Conservation (phyloP, 2,113 vertebrate genomes). For the Mixornis gularis region DNA sequence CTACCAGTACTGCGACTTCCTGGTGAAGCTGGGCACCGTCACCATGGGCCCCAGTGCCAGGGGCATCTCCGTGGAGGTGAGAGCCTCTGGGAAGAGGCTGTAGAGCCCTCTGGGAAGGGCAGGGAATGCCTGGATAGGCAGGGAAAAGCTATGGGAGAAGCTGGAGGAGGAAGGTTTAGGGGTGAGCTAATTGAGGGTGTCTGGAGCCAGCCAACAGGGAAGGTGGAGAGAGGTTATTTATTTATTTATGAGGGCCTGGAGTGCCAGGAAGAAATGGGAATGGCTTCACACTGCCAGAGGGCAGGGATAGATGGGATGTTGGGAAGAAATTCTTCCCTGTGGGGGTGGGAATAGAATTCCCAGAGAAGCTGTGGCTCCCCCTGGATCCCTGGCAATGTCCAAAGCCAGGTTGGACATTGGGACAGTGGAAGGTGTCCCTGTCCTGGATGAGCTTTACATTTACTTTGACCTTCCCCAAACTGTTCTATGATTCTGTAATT, state of each 20-base stretch:
- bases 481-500: background rate
- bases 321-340: no score
- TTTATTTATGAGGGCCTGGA: no score
- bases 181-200: fast-evolving
- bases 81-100: background rate
- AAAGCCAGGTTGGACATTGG: no score
- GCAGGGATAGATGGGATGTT: background rate
- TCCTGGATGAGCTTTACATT: background rate
- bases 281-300: background rate
- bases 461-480: no score
- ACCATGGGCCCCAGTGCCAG: conserved; percentile 93
- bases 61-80: conserved; percentile 95
- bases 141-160: fast-evolving
- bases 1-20: conserved; percentile 94
- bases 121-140: fast-evolving
- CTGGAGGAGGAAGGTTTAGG: background rate
- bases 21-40: conserved; percentile 91
- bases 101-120: background rate
- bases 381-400: no score
- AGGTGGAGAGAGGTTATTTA: background rate
- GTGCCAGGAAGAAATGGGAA: background rate
- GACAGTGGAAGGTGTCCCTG: background rate
- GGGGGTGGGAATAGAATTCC: no score
- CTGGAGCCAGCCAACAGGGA: background rate
- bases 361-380: no score